Evolutionary conservation across 1,140 invertebrate genomes (phyloP).

Genomic region (Drosophila grimshawi): DNA sequence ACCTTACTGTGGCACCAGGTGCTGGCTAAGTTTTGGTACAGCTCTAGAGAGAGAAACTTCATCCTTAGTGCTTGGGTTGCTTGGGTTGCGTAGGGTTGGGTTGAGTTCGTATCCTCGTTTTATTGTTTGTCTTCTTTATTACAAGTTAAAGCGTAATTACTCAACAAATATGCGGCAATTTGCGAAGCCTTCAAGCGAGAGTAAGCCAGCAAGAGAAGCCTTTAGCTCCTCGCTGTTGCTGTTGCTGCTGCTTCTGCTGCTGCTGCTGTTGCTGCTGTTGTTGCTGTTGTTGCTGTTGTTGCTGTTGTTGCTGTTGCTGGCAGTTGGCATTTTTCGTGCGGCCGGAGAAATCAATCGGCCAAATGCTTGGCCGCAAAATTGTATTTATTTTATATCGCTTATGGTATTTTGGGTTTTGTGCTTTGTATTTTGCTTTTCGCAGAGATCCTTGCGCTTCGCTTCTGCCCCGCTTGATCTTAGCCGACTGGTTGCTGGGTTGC

Average conservation of each 20-base stretch:
- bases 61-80: constrained; percentile 32
- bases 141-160: constrained; percentile 83
- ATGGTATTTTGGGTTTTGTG: constrained; percentile 1
- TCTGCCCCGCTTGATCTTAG: constrained; percentile 37
- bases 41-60: constrained; percentile 1
- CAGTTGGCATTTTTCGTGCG: constrained; percentile 41
- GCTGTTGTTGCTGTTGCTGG: constrained; percentile 9
- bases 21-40: no score
- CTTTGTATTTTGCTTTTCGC: not conserved
- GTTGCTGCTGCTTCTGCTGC: not conserved
- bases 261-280: constrained; percentile 1
- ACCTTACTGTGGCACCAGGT: no score
- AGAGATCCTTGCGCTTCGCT: constrained; percentile 22
- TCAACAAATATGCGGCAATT: constrained; percentile 82
- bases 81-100: no score
- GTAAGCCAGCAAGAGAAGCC: not conserved
- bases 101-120: constrained; percentile 55
- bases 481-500: constrained; percentile 16
- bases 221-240: not conserved
- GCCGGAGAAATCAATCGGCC: constrained; percentile 73
- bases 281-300: not conserved
- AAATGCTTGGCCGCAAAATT: constrained; percentile 69
- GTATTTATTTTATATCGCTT: constrained; percentile 67
- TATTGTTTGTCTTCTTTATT: constrained; percentile 83
- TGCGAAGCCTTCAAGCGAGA: constrained; percentile 55